Conservation (phyloP, 2,797 vertebrate species). For the Helicolenus hilgendorfi region DNA sequence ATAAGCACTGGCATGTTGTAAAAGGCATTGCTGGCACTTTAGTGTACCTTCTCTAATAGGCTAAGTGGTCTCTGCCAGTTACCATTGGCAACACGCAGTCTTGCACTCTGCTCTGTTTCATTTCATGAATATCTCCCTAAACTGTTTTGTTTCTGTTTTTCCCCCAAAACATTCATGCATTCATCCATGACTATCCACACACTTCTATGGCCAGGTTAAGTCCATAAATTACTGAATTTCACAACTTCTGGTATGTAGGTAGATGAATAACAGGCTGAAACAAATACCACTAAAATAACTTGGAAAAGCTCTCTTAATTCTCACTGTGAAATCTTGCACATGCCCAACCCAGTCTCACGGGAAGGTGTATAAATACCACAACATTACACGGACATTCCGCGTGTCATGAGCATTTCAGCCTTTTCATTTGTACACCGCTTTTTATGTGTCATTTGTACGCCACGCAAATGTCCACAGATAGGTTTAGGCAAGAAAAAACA, state of each 20-base stretch:
- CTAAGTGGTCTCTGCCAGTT: conserved; percentile 46
- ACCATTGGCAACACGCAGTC: conserved; percentile 50
- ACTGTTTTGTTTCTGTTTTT: conserved; percentile 37
- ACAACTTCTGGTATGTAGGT: conserved; percentile 28
- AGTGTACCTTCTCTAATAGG: neutral
- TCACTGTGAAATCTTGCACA: too few relatives aligned
- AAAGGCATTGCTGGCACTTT: conserved; percentile 14
- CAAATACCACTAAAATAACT: conserved; percentile 21
- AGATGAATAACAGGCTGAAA: conserved; percentile 32
- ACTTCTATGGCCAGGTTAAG: conserved; percentile 1
- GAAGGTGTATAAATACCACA: too few relatives aligned
- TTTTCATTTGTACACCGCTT: too few relatives aligned
- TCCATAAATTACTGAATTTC: conserved; percentile 41
- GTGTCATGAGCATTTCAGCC: too few relatives aligned
- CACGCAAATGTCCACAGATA: too few relatives aligned
- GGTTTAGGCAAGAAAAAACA: too few relatives aligned
- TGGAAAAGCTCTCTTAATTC: neutral
- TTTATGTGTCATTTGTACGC: too few relatives aligned
- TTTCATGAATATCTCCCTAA: conserved; percentile 28
- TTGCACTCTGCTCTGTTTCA: conserved; percentile 31
- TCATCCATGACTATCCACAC: conserved; percentile 34
- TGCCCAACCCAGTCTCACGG: too few relatives aligned
- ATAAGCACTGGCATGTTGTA: neutral
- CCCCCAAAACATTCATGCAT: conserved; percentile 8
- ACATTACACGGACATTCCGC: too few relatives aligned